Conservation (phyloP, 2,888 invertebrate species). For the Patella pellucida region DNA sequence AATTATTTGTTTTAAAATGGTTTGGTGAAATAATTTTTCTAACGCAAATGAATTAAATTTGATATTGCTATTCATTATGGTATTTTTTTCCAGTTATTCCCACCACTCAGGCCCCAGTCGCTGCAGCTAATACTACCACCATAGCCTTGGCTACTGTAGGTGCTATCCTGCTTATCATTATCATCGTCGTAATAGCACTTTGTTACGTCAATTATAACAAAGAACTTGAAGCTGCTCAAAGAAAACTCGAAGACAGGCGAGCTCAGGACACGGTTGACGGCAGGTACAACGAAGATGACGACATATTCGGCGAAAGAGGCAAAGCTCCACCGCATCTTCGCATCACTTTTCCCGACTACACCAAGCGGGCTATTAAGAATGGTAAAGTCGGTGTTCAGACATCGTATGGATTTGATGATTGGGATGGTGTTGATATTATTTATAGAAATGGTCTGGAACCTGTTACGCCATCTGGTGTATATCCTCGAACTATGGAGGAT, state of each 20-base stretch:
- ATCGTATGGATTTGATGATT: conserved; percentile 2
- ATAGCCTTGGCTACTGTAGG: conserved; percentile 32
- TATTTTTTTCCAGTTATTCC: neutral
- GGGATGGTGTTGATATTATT: neutral
- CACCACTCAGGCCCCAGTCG: neutral
- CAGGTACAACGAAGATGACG: conserved; percentile 15
- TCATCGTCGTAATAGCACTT: conserved; percentile 25
- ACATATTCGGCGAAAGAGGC: conserved; percentile 17
- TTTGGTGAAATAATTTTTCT: too few relatives aligned
- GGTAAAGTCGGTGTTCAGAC: conserved; percentile 3
- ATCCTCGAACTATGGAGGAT: neutral
- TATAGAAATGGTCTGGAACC: conserved; percentile 15
- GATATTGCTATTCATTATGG: too few relatives aligned
- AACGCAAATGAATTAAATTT: too few relatives aligned
- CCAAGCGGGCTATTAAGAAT: neutral
- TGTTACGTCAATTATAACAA: conserved; percentile 40
- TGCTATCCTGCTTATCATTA: conserved; percentile 35
- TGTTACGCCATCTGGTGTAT: conserved; percentile 20
- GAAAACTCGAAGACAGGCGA: conserved; percentile 23
- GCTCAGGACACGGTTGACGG: conserved; percentile 11
- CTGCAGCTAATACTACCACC: conserved; percentile 24
- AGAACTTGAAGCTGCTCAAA: conserved; percentile 31
- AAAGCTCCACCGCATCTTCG: conserved; percentile 19
- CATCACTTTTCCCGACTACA: conserved; percentile 23
- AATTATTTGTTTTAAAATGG: too few relatives aligned